Conservation (phyloP, 2,888 invertebrate species). For the Meloe dianella region DNA sequence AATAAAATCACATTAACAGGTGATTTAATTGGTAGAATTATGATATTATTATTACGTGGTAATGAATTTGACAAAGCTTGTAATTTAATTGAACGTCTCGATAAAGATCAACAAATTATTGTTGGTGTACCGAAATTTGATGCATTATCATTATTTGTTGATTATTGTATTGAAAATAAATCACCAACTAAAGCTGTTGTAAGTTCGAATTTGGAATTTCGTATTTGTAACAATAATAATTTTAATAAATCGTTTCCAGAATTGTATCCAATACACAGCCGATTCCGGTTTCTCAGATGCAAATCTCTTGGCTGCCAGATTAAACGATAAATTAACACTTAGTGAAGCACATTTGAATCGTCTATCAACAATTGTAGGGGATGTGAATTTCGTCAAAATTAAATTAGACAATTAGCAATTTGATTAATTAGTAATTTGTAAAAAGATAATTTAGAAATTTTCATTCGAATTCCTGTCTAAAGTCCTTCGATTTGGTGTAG, state of each 20-base stretch:
- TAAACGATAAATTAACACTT: conserved; percentile 58
- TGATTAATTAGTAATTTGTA: not conserved
- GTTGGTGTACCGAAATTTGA: conserved; percentile 64
- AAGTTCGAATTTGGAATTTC: conserved; percentile 43
- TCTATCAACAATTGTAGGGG: conserved; percentile 62
- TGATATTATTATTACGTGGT: conserved; percentile 60
- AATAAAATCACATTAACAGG: conserved; percentile 64
- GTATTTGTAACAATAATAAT: not conserved
- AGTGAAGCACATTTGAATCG: conserved; percentile 60
- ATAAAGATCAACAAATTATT: conserved; percentile 61
- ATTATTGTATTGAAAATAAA: conserved; percentile 63
- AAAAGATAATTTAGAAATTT: not conserved
- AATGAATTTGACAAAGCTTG: conserved; percentile 63
- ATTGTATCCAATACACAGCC: conserved; percentile 64
- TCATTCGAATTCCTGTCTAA: not conserved
- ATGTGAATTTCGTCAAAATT: conserved; percentile 39
- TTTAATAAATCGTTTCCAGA: conserved; percentile 53
- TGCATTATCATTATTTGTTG: conserved; percentile 62
- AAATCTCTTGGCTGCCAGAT: conserved; percentile 55
- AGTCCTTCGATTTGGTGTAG: too few species aligned
- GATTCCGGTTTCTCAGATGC: conserved; percentile 64
- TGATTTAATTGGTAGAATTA: conserved; percentile 66
- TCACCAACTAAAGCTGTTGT: conserved; percentile 63
- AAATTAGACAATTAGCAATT: conserved; percentile 11
- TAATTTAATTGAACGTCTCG: conserved; percentile 63